A percentile compares a stretch with the other conserved stretches of the same genome.
phyloP scores from a whole-genome alignment of 2,113 vertebrate genomes.

The Dissostichus mawsoni region DNA sequence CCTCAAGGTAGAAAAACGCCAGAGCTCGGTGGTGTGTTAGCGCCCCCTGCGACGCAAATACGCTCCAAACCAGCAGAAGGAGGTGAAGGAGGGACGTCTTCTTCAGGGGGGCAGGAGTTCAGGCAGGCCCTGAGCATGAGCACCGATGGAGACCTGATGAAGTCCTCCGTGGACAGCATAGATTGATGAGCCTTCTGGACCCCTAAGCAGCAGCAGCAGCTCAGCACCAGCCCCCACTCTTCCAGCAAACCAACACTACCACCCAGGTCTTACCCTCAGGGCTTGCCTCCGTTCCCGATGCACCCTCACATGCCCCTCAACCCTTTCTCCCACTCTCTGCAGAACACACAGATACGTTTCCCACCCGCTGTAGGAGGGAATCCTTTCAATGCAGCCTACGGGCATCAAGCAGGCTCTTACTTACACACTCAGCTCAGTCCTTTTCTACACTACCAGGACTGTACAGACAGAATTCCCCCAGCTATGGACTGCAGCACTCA shows the following conservation, averaged over 20 bases:
- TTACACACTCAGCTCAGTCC: constrained; percentile 78
- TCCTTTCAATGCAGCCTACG: constrained; percentile 84
- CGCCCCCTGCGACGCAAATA: constrained; percentile 80
- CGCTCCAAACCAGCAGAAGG: constrained; percentile 82
- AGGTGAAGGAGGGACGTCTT: constrained; percentile 67
- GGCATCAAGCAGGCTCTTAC: constrained; percentile 79
- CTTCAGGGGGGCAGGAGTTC: constrained; percentile 77
- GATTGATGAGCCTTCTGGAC: constrained; percentile 92
- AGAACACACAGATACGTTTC: constrained; percentile 81
- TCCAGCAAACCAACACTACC: constrained; percentile 71
- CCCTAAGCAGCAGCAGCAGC: constrained; percentile 71
- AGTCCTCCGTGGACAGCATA: constrained; percentile 79
- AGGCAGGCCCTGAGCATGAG: constrained; percentile 76
- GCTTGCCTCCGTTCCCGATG: constrained; percentile 68
- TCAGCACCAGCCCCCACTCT: constrained; percentile 17
- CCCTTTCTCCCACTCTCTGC: constrained; percentile 86
- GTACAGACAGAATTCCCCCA: constrained; percentile 83
- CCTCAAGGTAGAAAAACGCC: constrained; percentile 95
- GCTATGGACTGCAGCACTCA: constrained; percentile 44
- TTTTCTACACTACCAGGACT: constrained; percentile 85
- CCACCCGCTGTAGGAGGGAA: constrained; percentile 83
- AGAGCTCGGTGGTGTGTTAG: constrained; percentile 89
- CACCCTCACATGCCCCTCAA: constrained; percentile 87
- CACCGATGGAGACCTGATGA: constrained; percentile 80
- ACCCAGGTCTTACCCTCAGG: constrained; percentile 79